These are phyloP conservation scores for Phortica okadai DNA, from an alignment of 2,888 invertebrate genomes.

Conservation along the genomic window DNA sequence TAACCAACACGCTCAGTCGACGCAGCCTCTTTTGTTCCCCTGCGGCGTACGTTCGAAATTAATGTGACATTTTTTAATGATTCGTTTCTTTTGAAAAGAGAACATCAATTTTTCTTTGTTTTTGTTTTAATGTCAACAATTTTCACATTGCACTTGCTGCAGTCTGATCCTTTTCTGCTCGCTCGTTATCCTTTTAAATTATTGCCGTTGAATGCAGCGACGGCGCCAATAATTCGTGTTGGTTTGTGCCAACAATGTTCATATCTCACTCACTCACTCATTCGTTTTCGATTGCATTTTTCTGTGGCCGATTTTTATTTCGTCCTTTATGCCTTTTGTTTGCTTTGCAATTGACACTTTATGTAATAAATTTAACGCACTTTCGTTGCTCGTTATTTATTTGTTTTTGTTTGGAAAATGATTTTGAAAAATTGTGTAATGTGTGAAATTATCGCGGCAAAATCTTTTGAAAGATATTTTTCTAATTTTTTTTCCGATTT, in stretches of 20 bases:
- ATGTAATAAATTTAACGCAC: constrained; percentile 15
- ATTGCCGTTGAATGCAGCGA: not conserved
- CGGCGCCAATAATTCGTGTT: not conserved
- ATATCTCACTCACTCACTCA: not conserved
- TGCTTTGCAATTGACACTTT: constrained; percentile 22
- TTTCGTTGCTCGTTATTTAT: not conserved
- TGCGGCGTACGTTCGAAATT: constrained; percentile 7
- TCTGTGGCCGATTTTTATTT: not conserved
- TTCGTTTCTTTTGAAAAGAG: not conserved
- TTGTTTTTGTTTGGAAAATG: constrained; percentile 9
- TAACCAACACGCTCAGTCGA: not conserved
- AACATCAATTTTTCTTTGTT: not conserved
- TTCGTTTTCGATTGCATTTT: constrained; percentile 8
- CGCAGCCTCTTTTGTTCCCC: not conserved
- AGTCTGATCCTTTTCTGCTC: not conserved
- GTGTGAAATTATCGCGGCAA: constrained; percentile 7
- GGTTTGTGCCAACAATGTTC: not conserved
- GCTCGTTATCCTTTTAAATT: not conserved
- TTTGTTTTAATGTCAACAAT: not conserved
- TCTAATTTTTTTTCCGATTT: not conserved
- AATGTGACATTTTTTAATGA: constrained; percentile 9
- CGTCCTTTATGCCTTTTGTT: not conserved
- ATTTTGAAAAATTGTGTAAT: constrained; percentile 13
- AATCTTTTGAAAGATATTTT: not conserved
- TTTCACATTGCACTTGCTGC: not conserved